Base-by-base conservation (phyloP, 2,797 vertebrate species). In the Sebastes aleutianus region DNA sequence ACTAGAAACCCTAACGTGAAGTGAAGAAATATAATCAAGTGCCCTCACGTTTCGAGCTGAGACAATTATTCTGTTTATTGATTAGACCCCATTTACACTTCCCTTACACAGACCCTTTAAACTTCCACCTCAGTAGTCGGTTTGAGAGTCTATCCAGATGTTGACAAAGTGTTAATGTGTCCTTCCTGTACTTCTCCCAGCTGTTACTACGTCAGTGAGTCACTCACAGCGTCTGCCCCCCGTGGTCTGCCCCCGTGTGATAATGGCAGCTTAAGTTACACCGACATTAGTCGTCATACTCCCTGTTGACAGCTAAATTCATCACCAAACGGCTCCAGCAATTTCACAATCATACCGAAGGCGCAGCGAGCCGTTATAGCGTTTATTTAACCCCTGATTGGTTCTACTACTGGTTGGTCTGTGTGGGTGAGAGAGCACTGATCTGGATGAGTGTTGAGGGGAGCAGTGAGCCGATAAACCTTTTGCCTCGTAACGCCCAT, bases 271-370 rank as follows among this genome's bases (percentile, higher is more conserved):
- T 70, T 18, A 50, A 59, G 36, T 78, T 64, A 70, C 65, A 53
- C 36, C 12, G 64, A 11, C 24, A 65, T 57, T 54, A 53, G 59
- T 31, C 18, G 10, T 18, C 18, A 9, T 4, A 63, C 24, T 31
- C 31, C 36, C 63, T 59, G 50, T 54, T 14, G 39, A 74, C 74
- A 47, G 65, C 24, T 73, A 50, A 73, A 65, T 74, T 74, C 53
- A 59, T 54, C 66, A 22, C 54, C 6, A n/a, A 66, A 53, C 8
- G 29, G 26, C 62, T 72, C n/a, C 34, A 16, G 59, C 0, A 0
- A 62, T 75, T 62, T 75, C 64, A 11, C n/a, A 8, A 64, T 58
- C 27, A 36, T 1, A 22, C 8, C 32, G 18, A 61, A 11, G 43
- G 2, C 9, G 1, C 34, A 69, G 14, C 1, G 14, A 43, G 64